Evolutionary conservation across 2,888 invertebrate species (phyloP).

Genomic region (Temnothorax ravouxi): DNA sequence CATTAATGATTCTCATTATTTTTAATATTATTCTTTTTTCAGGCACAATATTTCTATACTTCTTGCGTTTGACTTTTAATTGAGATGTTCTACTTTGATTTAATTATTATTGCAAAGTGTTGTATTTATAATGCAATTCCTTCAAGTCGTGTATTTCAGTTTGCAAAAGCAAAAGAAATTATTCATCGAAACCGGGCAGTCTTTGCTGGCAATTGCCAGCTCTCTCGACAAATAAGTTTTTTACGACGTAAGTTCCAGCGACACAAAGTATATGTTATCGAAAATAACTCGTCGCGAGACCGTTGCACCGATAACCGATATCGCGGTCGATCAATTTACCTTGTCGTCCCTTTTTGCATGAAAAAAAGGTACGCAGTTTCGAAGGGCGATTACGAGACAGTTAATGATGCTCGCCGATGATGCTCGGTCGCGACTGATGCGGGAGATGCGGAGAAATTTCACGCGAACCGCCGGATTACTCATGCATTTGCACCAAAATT

Average conservation of each 20-base stretch:
- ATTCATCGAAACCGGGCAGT: not conserved
- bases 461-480: constrained; percentile 17
- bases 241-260: constrained; percentile 16
- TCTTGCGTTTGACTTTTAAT: not conserved
- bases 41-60: not conserved
- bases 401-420: constrained; percentile 26
- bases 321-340: constrained; percentile 22
- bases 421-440: constrained; percentile 32
- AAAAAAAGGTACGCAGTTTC: constrained; percentile 27
- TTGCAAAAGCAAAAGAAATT: not conserved
- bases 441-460: constrained; percentile 6
- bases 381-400: constrained; percentile 12
- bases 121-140: not conserved
- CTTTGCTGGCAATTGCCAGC: not conserved
- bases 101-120: constrained; percentile 9
- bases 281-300: constrained; percentile 46
- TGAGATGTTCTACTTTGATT: not conserved
- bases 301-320: constrained; percentile 48
- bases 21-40: not conserved
- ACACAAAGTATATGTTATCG: constrained; percentile 22
- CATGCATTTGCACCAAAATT: constrained; percentile 23
- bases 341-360: constrained; percentile 4
- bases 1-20: not conserved
- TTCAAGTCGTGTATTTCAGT: not conserved
- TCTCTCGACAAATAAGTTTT: not conserved